A percentile compares a stretch with the other conserved stretches of the same genome.
Conservation (phyloP, 1,140 invertebrate genomes). For the Chionoecetes opilio region DNA sequence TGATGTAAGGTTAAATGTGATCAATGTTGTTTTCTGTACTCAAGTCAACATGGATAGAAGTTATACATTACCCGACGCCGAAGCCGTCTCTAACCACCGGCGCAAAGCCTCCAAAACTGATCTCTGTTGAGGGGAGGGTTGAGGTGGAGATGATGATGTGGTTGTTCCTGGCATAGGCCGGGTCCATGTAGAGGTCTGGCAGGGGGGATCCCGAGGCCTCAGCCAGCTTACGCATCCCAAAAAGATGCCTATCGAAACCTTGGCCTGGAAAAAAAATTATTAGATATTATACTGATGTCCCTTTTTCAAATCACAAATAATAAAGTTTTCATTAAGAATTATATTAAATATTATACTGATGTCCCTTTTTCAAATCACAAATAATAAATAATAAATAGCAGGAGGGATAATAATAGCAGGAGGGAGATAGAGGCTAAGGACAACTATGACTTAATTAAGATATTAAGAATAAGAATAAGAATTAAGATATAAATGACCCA, state of each 20-base stretch:
- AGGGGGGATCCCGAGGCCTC: conserved; percentile 86
- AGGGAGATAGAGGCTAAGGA: no score
- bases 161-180: conserved; percentile 92
- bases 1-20: no score
- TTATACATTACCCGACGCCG: conserved; percentile 90
- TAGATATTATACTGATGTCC: no score
- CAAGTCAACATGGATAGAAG: background rate
- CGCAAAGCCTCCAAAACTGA: conserved; percentile 96
- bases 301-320: background rate
- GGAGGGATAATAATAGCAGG: no score
- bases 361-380: background rate
- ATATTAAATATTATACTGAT: no score
- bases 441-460: no score
- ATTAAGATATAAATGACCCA: no score
- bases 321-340: no score
- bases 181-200: conserved; percentile 91
- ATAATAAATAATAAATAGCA: no score
- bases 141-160: conserved; percentile 98
- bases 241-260: conserved; percentile 98
- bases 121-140: conserved; percentile 93
- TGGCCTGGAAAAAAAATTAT: conserved; percentile 84
- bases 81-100: conserved; percentile 95
- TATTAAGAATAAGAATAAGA: no score
- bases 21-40: no score
- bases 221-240: conserved; percentile 90